Percentiles rank a stretch among this genome's conserved stretches.
phyloP scores from a whole-genome alignment of 2,888 invertebrate genomes.

The Tanytarsus gracilentus region DNA sequence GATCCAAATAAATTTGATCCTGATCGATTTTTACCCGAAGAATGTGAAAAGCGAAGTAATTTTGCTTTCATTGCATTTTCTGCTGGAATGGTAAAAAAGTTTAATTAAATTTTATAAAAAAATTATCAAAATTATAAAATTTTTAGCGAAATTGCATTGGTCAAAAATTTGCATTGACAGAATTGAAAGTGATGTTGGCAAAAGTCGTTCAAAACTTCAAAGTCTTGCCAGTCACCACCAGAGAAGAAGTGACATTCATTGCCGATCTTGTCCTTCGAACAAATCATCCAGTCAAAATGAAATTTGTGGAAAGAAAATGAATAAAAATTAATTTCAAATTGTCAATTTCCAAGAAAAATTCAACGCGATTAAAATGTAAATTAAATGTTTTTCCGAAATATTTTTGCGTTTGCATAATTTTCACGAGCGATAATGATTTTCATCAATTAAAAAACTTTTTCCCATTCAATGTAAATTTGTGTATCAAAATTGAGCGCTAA shows the following conservation, averaged over 20 bases:
- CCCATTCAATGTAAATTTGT: too few species aligned
- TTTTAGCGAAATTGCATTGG: conserved; percentile 44
- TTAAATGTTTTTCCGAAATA: too few species aligned
- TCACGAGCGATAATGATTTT: too few species aligned
- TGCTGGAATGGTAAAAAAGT: conserved; percentile 51
- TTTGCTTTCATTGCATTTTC: conserved; percentile 59
- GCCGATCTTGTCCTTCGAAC: conserved; percentile 47
- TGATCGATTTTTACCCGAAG: conserved; percentile 57
- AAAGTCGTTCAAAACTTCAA: conserved; percentile 47
- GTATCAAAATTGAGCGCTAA: too few species aligned
- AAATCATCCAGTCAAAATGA: conserved; percentile 38
- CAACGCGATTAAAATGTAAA: too few species aligned
- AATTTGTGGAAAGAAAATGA: too few species aligned
- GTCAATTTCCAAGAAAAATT: too few species aligned
- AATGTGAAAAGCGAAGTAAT: conserved; percentile 48
- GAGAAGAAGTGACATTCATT: conserved; percentile 42
- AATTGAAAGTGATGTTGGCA: conserved; percentile 51
- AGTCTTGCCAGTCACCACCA: conserved; percentile 45
- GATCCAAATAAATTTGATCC: conserved; percentile 53
- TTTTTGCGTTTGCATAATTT: too few species aligned
- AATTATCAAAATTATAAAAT: too few species aligned
- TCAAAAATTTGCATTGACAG: conserved; percentile 57
- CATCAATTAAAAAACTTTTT: too few species aligned
- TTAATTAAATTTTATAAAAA: too few species aligned
- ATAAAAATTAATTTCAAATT: too few species aligned